Evolutionary conservation across 2,113 vertebrate species (phyloP).

Genomic region (Oostethus manadensis): DNA sequence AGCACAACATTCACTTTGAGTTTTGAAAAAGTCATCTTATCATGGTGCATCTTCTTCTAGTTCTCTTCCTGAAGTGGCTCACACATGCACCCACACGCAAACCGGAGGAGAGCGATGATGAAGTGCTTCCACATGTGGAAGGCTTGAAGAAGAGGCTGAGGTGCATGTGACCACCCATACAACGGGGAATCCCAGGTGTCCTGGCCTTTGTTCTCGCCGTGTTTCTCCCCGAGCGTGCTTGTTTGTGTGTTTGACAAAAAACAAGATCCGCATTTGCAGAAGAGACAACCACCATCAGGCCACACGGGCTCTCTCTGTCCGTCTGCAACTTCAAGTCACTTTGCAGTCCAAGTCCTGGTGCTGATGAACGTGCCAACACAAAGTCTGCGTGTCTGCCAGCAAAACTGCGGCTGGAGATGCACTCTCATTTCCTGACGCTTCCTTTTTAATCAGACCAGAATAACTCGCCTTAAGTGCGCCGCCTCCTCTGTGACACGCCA

Average conservation of each 20-base stretch:
- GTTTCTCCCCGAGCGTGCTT: constrained; percentile 26
- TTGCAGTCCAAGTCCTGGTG: background rate
- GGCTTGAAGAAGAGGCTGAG: constrained; percentile 51
- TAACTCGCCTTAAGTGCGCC: constrained; percentile 19
- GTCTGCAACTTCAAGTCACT: constrained; percentile 1
- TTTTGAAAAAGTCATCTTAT: constrained; percentile 13
- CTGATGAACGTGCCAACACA: constrained; percentile 17
- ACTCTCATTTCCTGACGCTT: constrained; percentile 43
- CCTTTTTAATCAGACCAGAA: constrained; percentile 46
- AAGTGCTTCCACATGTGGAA: constrained; percentile 72
- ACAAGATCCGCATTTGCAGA: background rate
- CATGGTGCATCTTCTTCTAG: constrained; percentile 33
- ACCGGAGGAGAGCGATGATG: constrained; percentile 38
- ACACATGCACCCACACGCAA: constrained; percentile 19
- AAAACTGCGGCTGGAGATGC: constrained; percentile 42
- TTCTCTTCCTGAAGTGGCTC: constrained; percentile 25
- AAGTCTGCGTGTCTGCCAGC: constrained; percentile 12
- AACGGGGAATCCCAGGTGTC: constrained; percentile 66
- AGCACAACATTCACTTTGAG: background rate
- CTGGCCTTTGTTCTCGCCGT: constrained; percentile 55
- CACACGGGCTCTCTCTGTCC: background rate
- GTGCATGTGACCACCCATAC: constrained; percentile 66
- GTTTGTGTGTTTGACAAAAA: constrained; percentile 3
- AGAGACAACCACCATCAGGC: background rate
- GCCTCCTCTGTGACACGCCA: constrained; percentile 19